Base-by-base conservation (phyloP, 2,113 vertebrate species). In the Cranoglanis bouderius region DNA sequence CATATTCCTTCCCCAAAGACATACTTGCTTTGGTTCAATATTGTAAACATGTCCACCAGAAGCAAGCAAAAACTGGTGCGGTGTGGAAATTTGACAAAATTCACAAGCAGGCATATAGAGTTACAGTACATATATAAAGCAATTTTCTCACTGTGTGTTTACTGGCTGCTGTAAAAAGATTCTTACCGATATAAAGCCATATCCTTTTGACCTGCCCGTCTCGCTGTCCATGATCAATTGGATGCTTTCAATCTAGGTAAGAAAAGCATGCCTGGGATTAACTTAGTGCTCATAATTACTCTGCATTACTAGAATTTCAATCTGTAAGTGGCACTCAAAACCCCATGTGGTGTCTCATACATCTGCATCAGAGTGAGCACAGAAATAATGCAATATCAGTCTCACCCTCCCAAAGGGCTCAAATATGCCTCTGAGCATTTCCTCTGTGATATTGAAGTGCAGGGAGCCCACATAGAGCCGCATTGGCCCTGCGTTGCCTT, bases 211-310 rank as follows among this genome's bases (percentile, higher is more conserved):
- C 75, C 98, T 96, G 59, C 98, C 98, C 1, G 98, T 99, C 95
- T 99, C 98, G 90, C 97, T 99, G 93, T 99, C 98, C 98, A 99
- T 99, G 97, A 99, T 99, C 12, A 99, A 96, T 86, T 99, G 98
- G 90, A 99, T 99, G 90, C 97, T 98, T 93, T 99, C 98, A 91
- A 99, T 99, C 98, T 99, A 91, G 86, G 51, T 1, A 59, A 89
- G 85, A 88, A 53, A 91, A 83, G 85, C 40, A 12, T 81, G 29
- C 29, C 2, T 82, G 9, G 6, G 32, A 85, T 21, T 85, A 46
- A 84, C 9, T 49, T 16, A 43, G 24, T 29, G 12, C 24, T 59
- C 51, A 12, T 38, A 38, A 70, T 18, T 40, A 61, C 38, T n/a
- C 77, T 40, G 24, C 24, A 77, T 19, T 61, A 29, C 13, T 57